Evolutionary conservation across 2,888 invertebrate genomes (phyloP), one percentile per base, ranked within the genome.

Genomic region (Diaprepes abbreviatus): DNA sequence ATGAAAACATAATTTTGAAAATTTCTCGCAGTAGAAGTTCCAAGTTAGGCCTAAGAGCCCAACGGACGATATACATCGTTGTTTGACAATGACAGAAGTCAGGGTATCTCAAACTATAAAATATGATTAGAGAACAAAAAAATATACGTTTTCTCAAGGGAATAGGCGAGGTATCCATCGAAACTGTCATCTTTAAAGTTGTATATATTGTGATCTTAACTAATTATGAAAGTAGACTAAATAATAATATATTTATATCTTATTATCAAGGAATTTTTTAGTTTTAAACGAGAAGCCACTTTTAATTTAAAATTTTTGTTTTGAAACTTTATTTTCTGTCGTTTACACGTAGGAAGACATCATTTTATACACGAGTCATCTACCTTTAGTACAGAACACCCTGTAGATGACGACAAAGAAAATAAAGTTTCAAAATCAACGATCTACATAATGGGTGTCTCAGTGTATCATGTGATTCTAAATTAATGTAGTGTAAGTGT

Each of bases 201-300:
- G 67, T 67, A 60, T 54, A 60, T 67, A 60, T 59, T 60, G 54
- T 60, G 58, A 58, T 66, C 40, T 43, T 43, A 43, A 50, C 28
- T 28, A 28, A 50, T 28, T 28, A 50, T 2, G 48, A 16, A 45
- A 45, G 2, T 50, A 50, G 28, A 9, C 9, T 50, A 55, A 38
- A n/a, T 19, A 54, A 36, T 24, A 21, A 36, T 55, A 19, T 55
- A 55, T 55, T 55, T 55, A n/a, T n/a, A 55, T 24, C 38, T 21
- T 52, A 45, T 12, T 38, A 21, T 55, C 24, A 35, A 36, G 31
- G 9, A 38, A 36, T 21, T 55, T 19, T 55, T 55, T 21, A 38
- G 14, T 38, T 55, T 38, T 21, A 55, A 24, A 35, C 38, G 24
- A 45, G 45, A n/a, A 45, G 24, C 12, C 24, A 45, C 45, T 3